Conservation (phyloP, 2,797 vertebrate species). For the Lacerta bilineata region DNA sequence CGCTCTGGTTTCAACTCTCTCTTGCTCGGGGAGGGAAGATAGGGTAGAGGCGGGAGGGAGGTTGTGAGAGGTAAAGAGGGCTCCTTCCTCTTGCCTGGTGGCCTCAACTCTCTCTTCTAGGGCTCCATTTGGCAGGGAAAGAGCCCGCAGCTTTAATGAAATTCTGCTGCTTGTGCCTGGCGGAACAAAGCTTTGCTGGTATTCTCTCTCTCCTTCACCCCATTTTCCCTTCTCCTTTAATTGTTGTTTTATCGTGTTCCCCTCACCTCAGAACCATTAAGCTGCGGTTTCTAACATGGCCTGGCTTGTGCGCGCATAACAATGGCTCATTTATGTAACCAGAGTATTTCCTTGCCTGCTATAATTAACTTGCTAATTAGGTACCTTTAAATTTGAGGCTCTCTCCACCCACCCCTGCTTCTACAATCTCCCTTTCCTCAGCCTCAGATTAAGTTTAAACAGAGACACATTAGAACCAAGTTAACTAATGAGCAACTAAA, state of each 20-base stretch:
- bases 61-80: background rate
- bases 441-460: conserved; percentile 68
- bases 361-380: conserved; percentile 84
- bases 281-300: conserved; percentile 51
- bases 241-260: conserved; percentile 46
- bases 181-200: conserved; percentile 52
- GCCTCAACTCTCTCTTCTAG: conserved; percentile 50
- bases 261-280: conserved; percentile 67
- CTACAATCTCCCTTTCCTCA: background rate
- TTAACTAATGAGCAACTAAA: conserved; percentile 75
- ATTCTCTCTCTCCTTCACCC: background rate
- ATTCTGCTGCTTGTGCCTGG: conserved; percentile 53
- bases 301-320: conserved; percentile 60
- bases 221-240: conserved; percentile 36
- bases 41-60: background rate
- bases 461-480: conserved; percentile 76
- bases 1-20: conserved; percentile 70
- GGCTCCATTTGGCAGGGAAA: conserved; percentile 38
- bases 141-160: conserved; percentile 70
- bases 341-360: conserved; percentile 60
- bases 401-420: conserved; percentile 37
- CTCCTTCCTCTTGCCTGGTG: conserved; percentile 24
- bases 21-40: background rate
- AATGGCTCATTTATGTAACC: conserved; percentile 77
- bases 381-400: conserved; percentile 68